Base-by-base conservation (phyloP, 2,888 invertebrate genomes). In the Lasiommata megera region DNA sequence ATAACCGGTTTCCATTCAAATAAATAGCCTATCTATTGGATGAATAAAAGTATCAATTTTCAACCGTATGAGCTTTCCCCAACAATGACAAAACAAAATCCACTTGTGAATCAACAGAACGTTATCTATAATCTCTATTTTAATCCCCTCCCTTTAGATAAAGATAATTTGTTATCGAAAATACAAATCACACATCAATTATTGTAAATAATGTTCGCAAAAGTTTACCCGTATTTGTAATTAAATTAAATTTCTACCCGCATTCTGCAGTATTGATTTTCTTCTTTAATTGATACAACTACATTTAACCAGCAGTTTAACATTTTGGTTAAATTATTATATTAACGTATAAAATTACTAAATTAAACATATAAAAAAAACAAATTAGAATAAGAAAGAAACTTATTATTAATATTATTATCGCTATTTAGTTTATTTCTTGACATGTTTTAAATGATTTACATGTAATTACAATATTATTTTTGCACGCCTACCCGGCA, bases 141-240 rank as follows among this genome's bases (percentile, higher is more conserved):
- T 40, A 55, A 54, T 61, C 57, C 63, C 61, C 54, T 38, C 47
- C 6, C 48, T 61, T 60, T 61, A 54, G 3, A 18, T 1, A 17
- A 17, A 18, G 40, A 23, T 43, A 74, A 74, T 75, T 72, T 71
- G 77, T 79, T 77, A 79, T 80, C 81, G 59, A 67, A 68, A 67
- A 65, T 58, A 64, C 63, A 68, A 73, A 75, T 77, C 74, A 66
- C 53, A 55, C 59, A 44, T 55, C 62, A 68, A 72, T 71, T n/a
- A n/a, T n/a, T 72, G 69, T 67, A 70, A 66, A 62, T 61, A 65
- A 63, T 58, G 53, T 41, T 37, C 40, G 57, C 54, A 53, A 51
- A n/a, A 59, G 50, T 62, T 63, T 64, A 58, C 66, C 66, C 64
- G 48, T 48, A 59, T 56, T 48, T 53, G 54, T 70, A 64, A 74